Percentiles rank a stretch among this genome's conserved stretches.
Evolutionary conservation across 1,140 invertebrate species (phyloP).

Genomic region (Heterodera schachtii): DNA sequence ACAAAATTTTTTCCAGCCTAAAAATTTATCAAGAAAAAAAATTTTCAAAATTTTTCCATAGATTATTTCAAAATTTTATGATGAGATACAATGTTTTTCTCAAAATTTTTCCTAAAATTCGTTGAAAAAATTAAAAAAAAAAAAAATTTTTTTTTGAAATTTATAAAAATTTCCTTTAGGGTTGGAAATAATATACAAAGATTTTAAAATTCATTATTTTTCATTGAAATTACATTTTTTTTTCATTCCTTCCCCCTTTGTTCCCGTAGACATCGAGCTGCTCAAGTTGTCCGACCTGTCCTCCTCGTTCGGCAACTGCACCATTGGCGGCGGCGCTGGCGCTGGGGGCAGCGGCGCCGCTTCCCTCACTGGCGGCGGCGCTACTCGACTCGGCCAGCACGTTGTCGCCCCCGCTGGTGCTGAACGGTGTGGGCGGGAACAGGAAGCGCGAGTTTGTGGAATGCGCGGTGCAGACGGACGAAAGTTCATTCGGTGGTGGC

Average conservation of each 20-base stretch:
- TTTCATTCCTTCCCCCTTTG: neutral
- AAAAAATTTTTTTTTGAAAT: too few species aligned
- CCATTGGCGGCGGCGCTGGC: neutral
- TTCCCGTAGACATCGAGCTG: neutral
- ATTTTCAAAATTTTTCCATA: too few species aligned
- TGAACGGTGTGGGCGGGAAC: neutral
- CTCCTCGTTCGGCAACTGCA: neutral
- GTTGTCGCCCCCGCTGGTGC: neutral
- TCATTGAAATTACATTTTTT: too few species aligned
- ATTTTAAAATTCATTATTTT: too few species aligned
- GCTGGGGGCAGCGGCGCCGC: neutral
- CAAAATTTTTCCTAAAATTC: too few species aligned
- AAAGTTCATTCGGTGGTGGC: slow-evolving; percentile 17
- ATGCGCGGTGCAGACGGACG: slow-evolving; percentile 23
- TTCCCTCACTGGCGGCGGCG: neutral
- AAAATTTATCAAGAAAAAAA: too few species aligned
- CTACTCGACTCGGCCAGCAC: neutral
- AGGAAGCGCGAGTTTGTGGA: slow-evolving; percentile 24
- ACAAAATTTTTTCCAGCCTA: too few species aligned
- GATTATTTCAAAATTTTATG: too few species aligned
- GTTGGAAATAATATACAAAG: too few species aligned
- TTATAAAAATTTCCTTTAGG: too few species aligned
- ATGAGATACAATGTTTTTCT: too few species aligned
- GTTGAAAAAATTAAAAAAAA: too few species aligned
- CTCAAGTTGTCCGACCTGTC: slow-evolving; percentile 20